A percentile compares a stretch with the other conserved stretches of the same genome.
Conservation (phyloP, 2,888 invertebrate genomes). For the Meghimatium bilineatum region DNA sequence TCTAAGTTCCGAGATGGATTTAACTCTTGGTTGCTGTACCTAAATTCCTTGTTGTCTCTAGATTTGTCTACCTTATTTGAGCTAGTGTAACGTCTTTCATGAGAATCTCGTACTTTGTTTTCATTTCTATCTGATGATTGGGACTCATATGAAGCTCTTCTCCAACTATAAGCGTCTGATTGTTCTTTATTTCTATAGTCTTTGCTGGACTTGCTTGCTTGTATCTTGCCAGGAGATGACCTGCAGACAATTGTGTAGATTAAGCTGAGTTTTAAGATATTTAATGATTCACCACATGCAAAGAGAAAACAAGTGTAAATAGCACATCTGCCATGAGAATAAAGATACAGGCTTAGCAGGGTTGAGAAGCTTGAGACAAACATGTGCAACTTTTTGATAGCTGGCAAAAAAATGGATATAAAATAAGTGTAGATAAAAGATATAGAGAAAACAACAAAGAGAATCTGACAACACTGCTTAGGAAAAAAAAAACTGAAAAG, state of each 20-base stretch:
- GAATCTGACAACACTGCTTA: no score
- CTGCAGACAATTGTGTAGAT: background rate
- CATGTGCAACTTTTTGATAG: no score
- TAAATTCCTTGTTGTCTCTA: background rate
- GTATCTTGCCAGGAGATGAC: slow-evolving; percentile 22
- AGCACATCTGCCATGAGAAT: no score
- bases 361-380: no score
- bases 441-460: no score
- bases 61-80: background rate
- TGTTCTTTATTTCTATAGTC: slow-evolving; percentile 8
- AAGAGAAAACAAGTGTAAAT: no score
- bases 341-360: no score
- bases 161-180: background rate
- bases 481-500: no score
- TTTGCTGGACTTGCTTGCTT: background rate
- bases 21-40: background rate
- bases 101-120: background rate
- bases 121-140: slow-evolving; percentile 16
- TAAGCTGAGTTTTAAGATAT: background rate
- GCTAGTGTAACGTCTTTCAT: background rate
- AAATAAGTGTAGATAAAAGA: no score
- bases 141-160: slow-evolving; percentile 19
- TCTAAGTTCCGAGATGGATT: background rate
- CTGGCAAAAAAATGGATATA: no score
- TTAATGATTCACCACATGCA: no score